phyloP scores from a whole-genome alignment of 2,888 invertebrate species.

The Eretmocerus hayati region DNA sequence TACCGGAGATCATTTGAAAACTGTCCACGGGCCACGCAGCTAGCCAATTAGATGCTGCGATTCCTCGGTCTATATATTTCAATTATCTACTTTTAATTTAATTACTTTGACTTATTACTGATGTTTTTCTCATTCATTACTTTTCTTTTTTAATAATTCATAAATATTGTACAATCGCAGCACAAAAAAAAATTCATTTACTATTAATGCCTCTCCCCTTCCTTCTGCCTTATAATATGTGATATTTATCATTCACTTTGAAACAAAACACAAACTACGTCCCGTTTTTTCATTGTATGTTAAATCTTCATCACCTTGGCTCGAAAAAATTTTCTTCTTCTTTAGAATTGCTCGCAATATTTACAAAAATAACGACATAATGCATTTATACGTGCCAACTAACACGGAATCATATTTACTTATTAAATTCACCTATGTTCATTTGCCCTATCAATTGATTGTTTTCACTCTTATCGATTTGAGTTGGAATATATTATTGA shows the following conservation, averaged over 20 bases:
- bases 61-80: constrained; percentile 44
- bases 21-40: constrained; percentile 47
- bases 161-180: constrained; percentile 3
- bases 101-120: constrained; percentile 41
- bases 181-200: constrained; percentile 39
- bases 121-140: constrained; percentile 20
- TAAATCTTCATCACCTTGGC: constrained; percentile 15
- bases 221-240: constrained; percentile 23
- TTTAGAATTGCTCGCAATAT: constrained; percentile 4
- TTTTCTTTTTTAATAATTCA: not conserved
- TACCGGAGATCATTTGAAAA: constrained; percentile 49
- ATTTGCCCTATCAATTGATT: too few relatives aligned
- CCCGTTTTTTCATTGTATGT: constrained; percentile 16
- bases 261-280: constrained; percentile 17
- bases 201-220: constrained; percentile 31
- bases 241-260: constrained; percentile 5
- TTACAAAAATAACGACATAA: constrained; percentile 14
- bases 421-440: too few relatives aligned
- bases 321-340: not conserved
- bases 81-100: constrained; percentile 47
- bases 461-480: constrained; percentile 17
- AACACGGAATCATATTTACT: constrained; percentile 5
- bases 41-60: constrained; percentile 46
- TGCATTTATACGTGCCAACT: constrained; percentile 21
- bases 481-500: constrained; percentile 17